phyloP scores from a whole-genome alignment of 37 sponge, comb jelly and placozoan species.

The Halisarca cf. caerulea region DNA sequence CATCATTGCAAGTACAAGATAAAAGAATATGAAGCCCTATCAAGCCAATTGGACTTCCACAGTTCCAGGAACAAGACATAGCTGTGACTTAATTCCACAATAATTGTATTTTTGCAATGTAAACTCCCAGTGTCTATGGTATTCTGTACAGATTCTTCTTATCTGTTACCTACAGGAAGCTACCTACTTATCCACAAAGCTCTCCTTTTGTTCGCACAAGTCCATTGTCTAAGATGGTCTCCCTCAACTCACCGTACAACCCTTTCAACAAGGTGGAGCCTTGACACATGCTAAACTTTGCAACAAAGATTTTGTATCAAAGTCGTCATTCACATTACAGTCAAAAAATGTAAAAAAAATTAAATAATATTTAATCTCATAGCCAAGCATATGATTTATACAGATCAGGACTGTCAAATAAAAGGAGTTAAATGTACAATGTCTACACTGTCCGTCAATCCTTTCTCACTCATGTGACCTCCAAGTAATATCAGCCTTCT shows the following conservation, averaged over 20 bases:
- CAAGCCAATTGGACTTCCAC: too few relatives aligned
- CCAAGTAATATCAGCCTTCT: not conserved
- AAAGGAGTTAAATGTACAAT: not conserved
- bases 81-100: too few relatives aligned
- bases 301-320: too few relatives aligned
- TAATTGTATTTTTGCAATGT: not conserved
- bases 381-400: too few relatives aligned
- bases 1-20: too few relatives aligned
- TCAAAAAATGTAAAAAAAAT: too few relatives aligned
- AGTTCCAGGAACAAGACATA: too few relatives aligned
- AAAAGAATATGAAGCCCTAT: too few relatives aligned
- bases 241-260: constrained; percentile 66
- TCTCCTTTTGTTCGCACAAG: constrained; percentile 73
- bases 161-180: not conserved
- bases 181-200: constrained; percentile 3
- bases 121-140: not conserved
- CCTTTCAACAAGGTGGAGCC: constrained; percentile 76
- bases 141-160: not conserved
- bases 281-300: too few relatives aligned
- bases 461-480: not conserved
- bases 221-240: constrained; percentile 67
- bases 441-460: not conserved
- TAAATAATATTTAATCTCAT: too few relatives aligned
- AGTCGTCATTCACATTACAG: too few relatives aligned
- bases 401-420: not conserved